Percentiles rank a stretch among this genome's conserved stretches.
These are phyloP conservation scores for Caenorhabditis drosophilae DNA, from an alignment of 2,888 invertebrate species.

Conservation along the genomic window DNA sequence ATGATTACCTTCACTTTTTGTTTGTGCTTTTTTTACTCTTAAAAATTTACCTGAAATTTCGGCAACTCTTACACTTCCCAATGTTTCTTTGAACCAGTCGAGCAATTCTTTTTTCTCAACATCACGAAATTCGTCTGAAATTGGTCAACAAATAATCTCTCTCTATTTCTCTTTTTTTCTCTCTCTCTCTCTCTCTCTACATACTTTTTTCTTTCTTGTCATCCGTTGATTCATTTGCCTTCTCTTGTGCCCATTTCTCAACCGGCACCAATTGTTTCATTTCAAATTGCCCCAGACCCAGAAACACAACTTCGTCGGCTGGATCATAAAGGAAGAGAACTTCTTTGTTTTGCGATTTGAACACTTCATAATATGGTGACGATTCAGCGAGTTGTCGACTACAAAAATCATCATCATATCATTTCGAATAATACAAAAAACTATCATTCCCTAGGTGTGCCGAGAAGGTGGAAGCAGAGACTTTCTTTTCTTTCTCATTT, in stretches of 20 bases:
- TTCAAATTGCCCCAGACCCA: constrained; percentile 87
- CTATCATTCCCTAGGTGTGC: no score
- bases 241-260: constrained; percentile 82
- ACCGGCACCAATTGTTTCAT: constrained; percentile 82
- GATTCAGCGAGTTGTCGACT: constrained; percentile 89
- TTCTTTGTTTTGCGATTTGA: constrained; percentile 85
- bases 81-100: constrained; percentile 80
- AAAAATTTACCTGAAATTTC: constrained; percentile 27
- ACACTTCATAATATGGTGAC: constrained; percentile 91
- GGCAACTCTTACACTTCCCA: constrained; percentile 74
- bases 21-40: no score
- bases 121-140: constrained; percentile 77
- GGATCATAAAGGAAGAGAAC: constrained; percentile 94
- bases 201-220: constrained; percentile 59
- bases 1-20: no score
- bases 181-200: background rate
- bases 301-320: constrained; percentile 81
- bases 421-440: no score
- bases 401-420: constrained; percentile 68
- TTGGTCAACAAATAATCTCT: background rate
- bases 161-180: background rate
- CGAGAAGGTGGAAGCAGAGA: no score
- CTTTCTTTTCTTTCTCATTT: no score
- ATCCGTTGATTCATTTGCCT: constrained; percentile 59
- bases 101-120: constrained; percentile 82